Conservation (phyloP, 1,140 invertebrate genomes). For the Tribolium castaneum region DNA sequence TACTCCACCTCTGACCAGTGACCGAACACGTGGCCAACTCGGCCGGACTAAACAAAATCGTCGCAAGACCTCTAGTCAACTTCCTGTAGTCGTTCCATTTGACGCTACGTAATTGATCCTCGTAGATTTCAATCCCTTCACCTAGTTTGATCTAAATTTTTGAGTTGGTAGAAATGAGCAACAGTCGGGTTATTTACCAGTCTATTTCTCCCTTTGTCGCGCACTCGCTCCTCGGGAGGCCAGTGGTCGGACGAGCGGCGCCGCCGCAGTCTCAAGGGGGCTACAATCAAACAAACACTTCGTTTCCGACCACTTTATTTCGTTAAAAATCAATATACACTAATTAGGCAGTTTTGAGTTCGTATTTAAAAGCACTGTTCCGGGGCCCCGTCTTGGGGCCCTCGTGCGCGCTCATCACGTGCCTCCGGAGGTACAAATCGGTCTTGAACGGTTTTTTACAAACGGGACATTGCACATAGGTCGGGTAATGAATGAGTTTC, state of each 20-base stretch:
- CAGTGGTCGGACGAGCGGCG: conserved; percentile 49
- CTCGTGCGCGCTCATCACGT: conserved; percentile 72
- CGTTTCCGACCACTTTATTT: background rate
- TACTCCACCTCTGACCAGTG: conserved; percentile 79
- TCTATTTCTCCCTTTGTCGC: conserved; percentile 51
- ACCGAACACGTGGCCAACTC: conserved; percentile 80
- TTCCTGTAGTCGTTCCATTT: conserved; percentile 81
- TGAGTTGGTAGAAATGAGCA: background rate
- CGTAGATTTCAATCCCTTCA: conserved; percentile 77
- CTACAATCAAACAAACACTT: conserved; percentile 8
- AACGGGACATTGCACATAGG: conserved; percentile 77
- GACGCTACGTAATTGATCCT: conserved; percentile 75
- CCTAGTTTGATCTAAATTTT: conserved; percentile 73
- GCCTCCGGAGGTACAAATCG: conserved; percentile 79
- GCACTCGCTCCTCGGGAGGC: conserved; percentile 29
- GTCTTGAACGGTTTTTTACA: conserved; percentile 83
- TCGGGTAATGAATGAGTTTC: conserved; percentile 82
- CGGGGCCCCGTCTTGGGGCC: background rate
- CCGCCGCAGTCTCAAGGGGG: conserved; percentile 48
- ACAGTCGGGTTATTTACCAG: conserved; percentile 45
- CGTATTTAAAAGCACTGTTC: conserved; percentile 14
- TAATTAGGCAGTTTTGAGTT: conserved; percentile 5
- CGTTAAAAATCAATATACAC: background rate
- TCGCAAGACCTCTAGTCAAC: conserved; percentile 76
- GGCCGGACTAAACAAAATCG: conserved; percentile 78